Base-by-base conservation (phyloP, 2,797 vertebrate species). In the Leucoraja ocellata region DNA sequence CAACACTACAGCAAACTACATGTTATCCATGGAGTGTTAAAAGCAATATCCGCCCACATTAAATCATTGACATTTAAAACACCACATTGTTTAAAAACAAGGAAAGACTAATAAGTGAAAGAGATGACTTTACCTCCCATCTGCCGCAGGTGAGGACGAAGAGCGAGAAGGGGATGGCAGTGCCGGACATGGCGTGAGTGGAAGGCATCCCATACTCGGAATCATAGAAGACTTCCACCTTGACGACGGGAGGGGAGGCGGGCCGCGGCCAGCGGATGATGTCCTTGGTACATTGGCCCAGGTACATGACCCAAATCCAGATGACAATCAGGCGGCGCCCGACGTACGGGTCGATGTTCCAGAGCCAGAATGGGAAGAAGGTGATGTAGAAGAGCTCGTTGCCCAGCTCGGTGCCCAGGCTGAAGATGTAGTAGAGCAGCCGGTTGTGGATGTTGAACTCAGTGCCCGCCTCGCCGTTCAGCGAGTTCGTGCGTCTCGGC, bases 181-280 rank as follows among this genome's bases (percentile, higher is more conserved):
- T 99, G 94, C 97, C 98, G 0, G 99, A 98, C 98, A 99, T 99
- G 96, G 99, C 98, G 94, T 99, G 99, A 0, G 98, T 99, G 94
- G 98, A 99, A 61, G 99, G 99, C 98, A 99, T 98, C 96, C 99
- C 98, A 96, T 99, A 99, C 96, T 99, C 99, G 0, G 98, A 99
- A 97, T 99, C 98, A 96, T 99, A 99, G 93, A 99, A 99, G 94
- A 99, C 95, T 96, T 99, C 99, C 96, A 99, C 96, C 93, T 99
- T 99, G 93, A 99, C 96, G 93, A 98, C 99, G 0, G 99, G 98
- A 0, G 98, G 99, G 0, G 99, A 99, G 9, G 98, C 96, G 65
- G 99, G 98, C 93, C 99, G 95, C 58, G 98, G 96, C 98, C 97
- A 98, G 91, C 99, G 97, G 94, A 99, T 94, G 93, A 99, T 94